These are phyloP conservation scores for Danionella dracula DNA, from an alignment of 2,797 vertebrate species.

Conservation along the genomic window DNA sequence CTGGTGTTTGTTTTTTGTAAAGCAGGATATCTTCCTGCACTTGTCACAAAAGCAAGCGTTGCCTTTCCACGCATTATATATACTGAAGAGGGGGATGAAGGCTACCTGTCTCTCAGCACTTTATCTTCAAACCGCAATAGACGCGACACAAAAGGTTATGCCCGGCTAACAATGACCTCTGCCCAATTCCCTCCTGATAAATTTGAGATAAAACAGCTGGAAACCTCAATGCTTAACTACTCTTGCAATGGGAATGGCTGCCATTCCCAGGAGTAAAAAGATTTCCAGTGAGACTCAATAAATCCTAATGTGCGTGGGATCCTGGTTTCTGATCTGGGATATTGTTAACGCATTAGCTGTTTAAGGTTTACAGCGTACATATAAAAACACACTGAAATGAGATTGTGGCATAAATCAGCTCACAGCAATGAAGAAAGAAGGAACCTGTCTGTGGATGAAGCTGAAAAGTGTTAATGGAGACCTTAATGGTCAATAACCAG, in stretches of 20 bases:
- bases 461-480: slow-evolving; percentile 53
- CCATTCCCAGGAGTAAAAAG: slow-evolving; percentile 40
- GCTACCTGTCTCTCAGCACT: slow-evolving; percentile 38
- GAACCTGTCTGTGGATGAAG: slow-evolving; percentile 44
- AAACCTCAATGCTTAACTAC: slow-evolving; percentile 55
- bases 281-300: slow-evolving; percentile 36
- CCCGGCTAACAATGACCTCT: slow-evolving; percentile 51
- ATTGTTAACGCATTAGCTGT: slow-evolving; percentile 55
- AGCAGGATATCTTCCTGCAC: slow-evolving; percentile 43
- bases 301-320: slow-evolving; percentile 1
- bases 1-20: slow-evolving; percentile 41
- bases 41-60: slow-evolving; percentile 38
- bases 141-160: slow-evolving; percentile 48
- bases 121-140: slow-evolving; percentile 48
- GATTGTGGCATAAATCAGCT: slow-evolving; percentile 52
- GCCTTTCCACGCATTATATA: slow-evolving; percentile 42
- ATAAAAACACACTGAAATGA: slow-evolving; percentile 55
- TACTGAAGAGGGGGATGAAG: slow-evolving; percentile 37
- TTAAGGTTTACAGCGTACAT: slow-evolving; percentile 58
- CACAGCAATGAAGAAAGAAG: slow-evolving; percentile 16
- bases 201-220: slow-evolving; percentile 56
- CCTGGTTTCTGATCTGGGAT: slow-evolving; percentile 36
- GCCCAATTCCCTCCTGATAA: slow-evolving; percentile 53
- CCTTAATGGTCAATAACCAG: slow-evolving; percentile 53
- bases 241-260: neutral